Evolutionary conservation across 2,888 invertebrate species (phyloP).

Genomic region (Lypha dubia): DNA sequence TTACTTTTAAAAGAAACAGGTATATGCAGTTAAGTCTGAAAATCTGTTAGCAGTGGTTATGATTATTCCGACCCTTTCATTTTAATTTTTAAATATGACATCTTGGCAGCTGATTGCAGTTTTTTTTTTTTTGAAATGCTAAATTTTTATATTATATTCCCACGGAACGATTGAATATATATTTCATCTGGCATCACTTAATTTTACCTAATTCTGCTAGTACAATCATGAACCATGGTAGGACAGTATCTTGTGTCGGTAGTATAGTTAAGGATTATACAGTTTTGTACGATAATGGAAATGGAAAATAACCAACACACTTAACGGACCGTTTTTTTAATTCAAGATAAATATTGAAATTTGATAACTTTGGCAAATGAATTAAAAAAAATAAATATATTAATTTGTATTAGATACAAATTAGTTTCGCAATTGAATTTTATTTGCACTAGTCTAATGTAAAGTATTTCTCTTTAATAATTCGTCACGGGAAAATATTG

Average conservation of each 20-base stretch:
- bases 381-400: too few species aligned
- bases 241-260: neutral
- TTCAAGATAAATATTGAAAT: too few species aligned
- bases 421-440: neutral
- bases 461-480: neutral
- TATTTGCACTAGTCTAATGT: neutral
- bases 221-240: neutral
- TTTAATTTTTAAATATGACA: too few species aligned
- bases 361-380: too few species aligned
- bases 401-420: too few species aligned
- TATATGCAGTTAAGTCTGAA: too few species aligned
- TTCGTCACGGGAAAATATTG: slow-evolving; percentile 16
- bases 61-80: too few species aligned
- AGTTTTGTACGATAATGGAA: neutral
- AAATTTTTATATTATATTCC: neutral
- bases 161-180: neutral
- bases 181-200: neutral
- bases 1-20: too few species aligned
- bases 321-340: too few species aligned
- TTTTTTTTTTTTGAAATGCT: too few species aligned
- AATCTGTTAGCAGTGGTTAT: too few species aligned
- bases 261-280: neutral
- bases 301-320: neutral
- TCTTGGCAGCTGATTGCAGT: too few species aligned
- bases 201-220: neutral